These are phyloP conservation scores for Eleginops maclovinus DNA, from an alignment of 2,113 vertebrate species.

Conservation along the genomic window DNA sequence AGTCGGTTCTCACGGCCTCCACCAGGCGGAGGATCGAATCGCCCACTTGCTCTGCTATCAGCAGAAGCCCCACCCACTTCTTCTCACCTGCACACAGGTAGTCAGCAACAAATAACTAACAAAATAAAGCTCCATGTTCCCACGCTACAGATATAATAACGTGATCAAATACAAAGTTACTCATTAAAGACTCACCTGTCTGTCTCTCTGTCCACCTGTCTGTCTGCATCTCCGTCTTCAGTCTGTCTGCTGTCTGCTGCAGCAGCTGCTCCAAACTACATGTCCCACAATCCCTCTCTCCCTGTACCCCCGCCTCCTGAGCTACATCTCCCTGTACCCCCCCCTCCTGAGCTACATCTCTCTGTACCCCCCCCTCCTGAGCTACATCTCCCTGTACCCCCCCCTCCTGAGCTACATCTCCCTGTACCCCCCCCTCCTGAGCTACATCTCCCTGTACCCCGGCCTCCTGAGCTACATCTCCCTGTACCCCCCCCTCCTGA, in stretches of 20 bases:
- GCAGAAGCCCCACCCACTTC: slow-evolving; percentile 75
- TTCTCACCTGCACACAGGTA: slow-evolving; percentile 73
- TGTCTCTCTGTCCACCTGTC: slow-evolving; percentile 53
- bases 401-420: slow-evolving; percentile 8
- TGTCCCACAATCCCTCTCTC: slow-evolving; percentile 37
- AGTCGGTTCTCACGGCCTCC: slow-evolving; percentile 64
- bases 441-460: not conserved
- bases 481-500: not conserved
- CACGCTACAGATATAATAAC: too few species aligned
- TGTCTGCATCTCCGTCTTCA: slow-evolving; percentile 79
- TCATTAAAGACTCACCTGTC: slow-evolving; percentile 61
- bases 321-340: not conserved
- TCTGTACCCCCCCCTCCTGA: not conserved
- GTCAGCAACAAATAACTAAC: not conserved
- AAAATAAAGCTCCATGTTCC: too few species aligned
- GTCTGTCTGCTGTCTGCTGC: slow-evolving; percentile 77
- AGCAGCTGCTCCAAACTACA: slow-evolving; percentile 67
- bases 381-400: not conserved
- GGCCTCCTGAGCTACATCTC: slow-evolving; percentile 8
- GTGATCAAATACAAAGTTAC: too few species aligned
- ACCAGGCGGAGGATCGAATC: slow-evolving; percentile 83
- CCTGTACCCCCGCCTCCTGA: not conserved
- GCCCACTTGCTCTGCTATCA: slow-evolving; percentile 80
- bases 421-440: not conserved
- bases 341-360: not conserved